Evolutionary conservation across 2,888 invertebrate genomes (phyloP).

Genomic region (Caradrina kadenii): DNA sequence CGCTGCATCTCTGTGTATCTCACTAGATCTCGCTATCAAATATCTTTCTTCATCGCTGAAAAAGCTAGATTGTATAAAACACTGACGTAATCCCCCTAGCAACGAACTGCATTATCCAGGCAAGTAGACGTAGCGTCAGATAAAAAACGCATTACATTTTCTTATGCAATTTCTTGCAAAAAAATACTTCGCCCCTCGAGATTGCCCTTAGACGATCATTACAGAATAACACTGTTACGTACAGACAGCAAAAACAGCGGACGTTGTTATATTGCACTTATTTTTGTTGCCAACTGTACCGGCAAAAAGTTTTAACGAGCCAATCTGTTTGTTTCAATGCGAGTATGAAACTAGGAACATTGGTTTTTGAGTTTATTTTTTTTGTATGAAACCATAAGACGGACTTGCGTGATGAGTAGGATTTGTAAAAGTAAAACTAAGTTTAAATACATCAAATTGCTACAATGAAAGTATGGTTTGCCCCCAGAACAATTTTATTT

Average conservation of each 20-base stretch:
- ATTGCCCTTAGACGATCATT: slow-evolving; percentile 53
- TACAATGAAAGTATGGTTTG: too few relatives aligned
- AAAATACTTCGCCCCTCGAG: slow-evolving; percentile 41
- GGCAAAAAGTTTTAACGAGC: slow-evolving; percentile 62
- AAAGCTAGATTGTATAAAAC: slow-evolving; percentile 18
- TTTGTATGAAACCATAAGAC: background rate
- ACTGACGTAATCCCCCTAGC: slow-evolving; percentile 6
- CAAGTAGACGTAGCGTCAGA: slow-evolving; percentile 29
- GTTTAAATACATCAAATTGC: too few relatives aligned
- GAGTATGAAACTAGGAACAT: slow-evolving; percentile 35
- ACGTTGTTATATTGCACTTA: slow-evolving; percentile 50
- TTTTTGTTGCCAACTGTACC: slow-evolving; percentile 51
- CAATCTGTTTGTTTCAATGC: slow-evolving; percentile 57
- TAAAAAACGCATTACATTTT: slow-evolving; percentile 54
- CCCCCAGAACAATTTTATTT: too few relatives aligned
- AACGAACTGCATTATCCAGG: slow-evolving; percentile 22
- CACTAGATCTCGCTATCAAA: background rate
- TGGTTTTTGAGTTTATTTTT: slow-evolving; percentile 13
- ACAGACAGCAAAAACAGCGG: slow-evolving; percentile 52
- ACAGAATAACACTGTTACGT: slow-evolving; percentile 49
- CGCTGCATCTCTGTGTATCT: background rate
- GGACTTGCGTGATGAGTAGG: background rate
- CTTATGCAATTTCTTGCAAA: slow-evolving; percentile 49
- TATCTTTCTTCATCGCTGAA: background rate
- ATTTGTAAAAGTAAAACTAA: background rate